These are phyloP conservation scores for Leptopilina syphax DNA, from an alignment of 2,888 invertebrate genomes.

Conservation along the genomic window DNA sequence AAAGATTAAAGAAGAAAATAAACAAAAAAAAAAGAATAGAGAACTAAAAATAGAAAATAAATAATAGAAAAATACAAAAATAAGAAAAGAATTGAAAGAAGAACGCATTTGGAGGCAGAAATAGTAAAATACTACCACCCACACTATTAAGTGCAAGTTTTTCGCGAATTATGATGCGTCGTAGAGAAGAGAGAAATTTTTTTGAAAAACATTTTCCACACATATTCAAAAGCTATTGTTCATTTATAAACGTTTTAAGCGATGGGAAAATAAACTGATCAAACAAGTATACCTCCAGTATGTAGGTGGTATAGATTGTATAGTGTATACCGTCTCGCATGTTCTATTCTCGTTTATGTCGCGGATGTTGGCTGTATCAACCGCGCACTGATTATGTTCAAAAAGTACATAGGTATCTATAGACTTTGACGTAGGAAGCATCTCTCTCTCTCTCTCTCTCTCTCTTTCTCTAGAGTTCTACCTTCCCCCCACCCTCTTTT, in stretches of 20 bases:
- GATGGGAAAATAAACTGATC: conserved; percentile 25
- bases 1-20: too few relatives aligned
- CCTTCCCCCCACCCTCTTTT: conserved; percentile 1
- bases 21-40: too few relatives aligned
- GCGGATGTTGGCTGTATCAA: conserved; percentile 33
- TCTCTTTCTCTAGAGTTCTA: not conserved
- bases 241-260: not conserved
- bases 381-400: conserved; percentile 35
- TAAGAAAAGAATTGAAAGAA: too few relatives aligned
- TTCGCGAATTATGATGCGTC: too few relatives aligned
- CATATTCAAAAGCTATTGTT: conserved; percentile 19
- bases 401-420: conserved; percentile 25
- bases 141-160: too few relatives aligned
- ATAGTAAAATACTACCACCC: too few relatives aligned
- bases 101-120: too few relatives aligned
- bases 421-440: conserved; percentile 48
- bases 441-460: not conserved
- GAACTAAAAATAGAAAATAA: too few relatives aligned
- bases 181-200: too few relatives aligned
- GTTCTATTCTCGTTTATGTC: conserved; percentile 31
- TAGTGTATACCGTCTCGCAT: conserved; percentile 2
- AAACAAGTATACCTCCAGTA: not conserved
- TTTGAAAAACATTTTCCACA: too few relatives aligned
- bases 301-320: conserved; percentile 17
- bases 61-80: too few relatives aligned